Base-by-base conservation (phyloP, 2,888 invertebrate species). In the Gymnocheta viridis region DNA sequence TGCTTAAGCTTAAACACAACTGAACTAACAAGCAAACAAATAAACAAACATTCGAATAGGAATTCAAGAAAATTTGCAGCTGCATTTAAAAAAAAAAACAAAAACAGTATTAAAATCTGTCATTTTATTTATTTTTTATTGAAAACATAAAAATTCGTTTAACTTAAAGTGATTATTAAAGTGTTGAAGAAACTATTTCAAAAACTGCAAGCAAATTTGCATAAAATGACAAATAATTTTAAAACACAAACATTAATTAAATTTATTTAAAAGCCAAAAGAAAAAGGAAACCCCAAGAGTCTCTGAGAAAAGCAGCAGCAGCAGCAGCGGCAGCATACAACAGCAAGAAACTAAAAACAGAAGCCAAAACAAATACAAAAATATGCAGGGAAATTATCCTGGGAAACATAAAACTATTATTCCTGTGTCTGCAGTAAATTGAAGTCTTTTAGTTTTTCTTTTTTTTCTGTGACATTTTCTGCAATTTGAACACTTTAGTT, bases 391-490 rank as follows among this genome's bases (percentile, higher is more conserved):
- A 54, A n/a, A 56, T 17, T 41, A 29, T 54, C 69, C 24, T 24
- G 54, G 56, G 69, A 70, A 14, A 17, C 54, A 56, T 70, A 41
- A 56, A 54, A n/a, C 27, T 56, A 41, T 29, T 56, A 56, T 70
- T 69, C 14, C 41, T 41, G 41, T 12, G 41, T 27, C 41, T 70
- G 54, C 12, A 49, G 32, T 67, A 49, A 19, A 47, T 49, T 49
- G n/a, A 7, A 49, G 7, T 49, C 44, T 12, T 47, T 47, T 17
- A 19, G 7, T 49, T 22, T 44, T 7, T 3, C 17, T 22, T 24
- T n/a, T 22, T 41, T 27, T 41, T 6, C 2, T 22, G 10, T 17
- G 35, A 27, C 24, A 51, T 38, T 22, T 35, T n/a, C 24, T 17
- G 17, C 51, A 67, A 12, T 66, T 66, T 12, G 1, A 32, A 32